Conservation (phyloP, 1,140 invertebrate genomes). For the Drosophila sp. region DNA sequence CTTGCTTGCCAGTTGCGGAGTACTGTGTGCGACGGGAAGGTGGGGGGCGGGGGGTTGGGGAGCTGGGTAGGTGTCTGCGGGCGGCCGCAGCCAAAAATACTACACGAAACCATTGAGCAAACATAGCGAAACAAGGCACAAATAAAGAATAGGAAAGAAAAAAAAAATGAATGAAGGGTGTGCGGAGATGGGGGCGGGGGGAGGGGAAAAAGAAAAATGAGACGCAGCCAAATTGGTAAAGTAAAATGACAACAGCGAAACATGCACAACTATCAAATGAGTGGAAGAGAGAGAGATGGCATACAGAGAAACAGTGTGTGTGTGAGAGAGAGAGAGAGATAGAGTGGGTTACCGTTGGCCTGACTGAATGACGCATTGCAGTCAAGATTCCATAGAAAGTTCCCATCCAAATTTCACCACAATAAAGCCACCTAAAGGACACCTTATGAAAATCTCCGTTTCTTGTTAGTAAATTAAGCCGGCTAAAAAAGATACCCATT, state of each 20-base stretch:
- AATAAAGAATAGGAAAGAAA: not conserved
- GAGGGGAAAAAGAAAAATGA: conserved; percentile 41
- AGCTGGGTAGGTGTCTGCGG: conserved; percentile 34
- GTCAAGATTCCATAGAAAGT: conserved; percentile 31
- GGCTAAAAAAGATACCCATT: no score
- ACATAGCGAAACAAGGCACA: conserved; percentile 34
- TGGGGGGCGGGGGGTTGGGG: not conserved
- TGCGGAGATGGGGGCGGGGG: no score
- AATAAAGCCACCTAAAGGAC: not conserved
- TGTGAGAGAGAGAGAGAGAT: not conserved
- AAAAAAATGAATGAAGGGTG: not conserved
- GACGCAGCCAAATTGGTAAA: conserved; percentile 60
- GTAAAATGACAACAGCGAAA: conserved; percentile 51
- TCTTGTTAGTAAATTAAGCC: no score
- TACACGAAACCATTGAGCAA: conserved; percentile 62
- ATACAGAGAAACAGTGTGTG: conserved; percentile 5
- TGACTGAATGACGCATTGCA: conserved; percentile 51
- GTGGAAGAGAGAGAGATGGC: conserved; percentile 11
- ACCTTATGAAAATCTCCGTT: not conserved
- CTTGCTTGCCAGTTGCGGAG: not conserved
- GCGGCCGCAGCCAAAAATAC: conserved; percentile 52
- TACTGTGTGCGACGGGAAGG: not conserved
- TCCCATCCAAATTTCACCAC: not conserved
- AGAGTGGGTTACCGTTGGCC: not conserved
- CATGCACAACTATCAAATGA: conserved; percentile 39